Percentiles rank a stretch among this genome's conserved stretches.
Evolutionary conservation across 1,140 invertebrate genomes (phyloP).

Genomic region (Brachionus asplanchnoidis): DNA sequence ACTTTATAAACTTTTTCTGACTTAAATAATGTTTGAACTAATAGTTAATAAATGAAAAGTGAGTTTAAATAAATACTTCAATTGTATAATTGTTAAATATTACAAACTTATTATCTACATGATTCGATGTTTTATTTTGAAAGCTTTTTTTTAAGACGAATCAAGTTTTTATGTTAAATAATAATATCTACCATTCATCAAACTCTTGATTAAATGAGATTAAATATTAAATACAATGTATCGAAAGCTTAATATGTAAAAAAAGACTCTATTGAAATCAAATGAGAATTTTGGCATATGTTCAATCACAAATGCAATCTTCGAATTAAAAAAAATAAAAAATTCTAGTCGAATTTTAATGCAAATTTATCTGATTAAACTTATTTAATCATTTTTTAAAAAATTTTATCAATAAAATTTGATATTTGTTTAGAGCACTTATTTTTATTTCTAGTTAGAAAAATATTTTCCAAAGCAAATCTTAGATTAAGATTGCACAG

Average conservation of each 20-base stretch:
- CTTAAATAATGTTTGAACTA: not conserved
- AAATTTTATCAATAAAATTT: conserved; percentile 1
- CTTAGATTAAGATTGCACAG: conserved; percentile 4
- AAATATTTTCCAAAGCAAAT: conserved; percentile 9
- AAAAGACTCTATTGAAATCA: not conserved
- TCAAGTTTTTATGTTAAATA: not conserved
- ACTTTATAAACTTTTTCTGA: no score
- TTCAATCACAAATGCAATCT: not conserved
- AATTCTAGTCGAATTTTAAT: not conserved
- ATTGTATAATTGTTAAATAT: not conserved
- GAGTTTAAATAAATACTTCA: not conserved
- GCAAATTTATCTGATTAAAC: not conserved
- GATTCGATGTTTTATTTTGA: not conserved
- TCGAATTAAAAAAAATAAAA: not conserved
- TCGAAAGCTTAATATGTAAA: not conserved
- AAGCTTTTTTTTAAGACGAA: not conserved
- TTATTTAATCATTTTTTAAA: not conserved
- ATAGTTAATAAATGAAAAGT: not conserved
- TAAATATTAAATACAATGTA: not conserved
- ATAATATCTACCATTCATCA: conserved; percentile 13
- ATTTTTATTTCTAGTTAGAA: not conserved
- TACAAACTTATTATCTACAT: not conserved
- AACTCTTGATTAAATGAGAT: conserved; percentile 30
- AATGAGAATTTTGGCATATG: conserved; percentile 4
- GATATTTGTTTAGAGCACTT: not conserved